These are phyloP conservation scores for Tonatia bakeri DNA, from an alignment of 2,113 vertebrate species.

Conservation along the genomic window DNA sequence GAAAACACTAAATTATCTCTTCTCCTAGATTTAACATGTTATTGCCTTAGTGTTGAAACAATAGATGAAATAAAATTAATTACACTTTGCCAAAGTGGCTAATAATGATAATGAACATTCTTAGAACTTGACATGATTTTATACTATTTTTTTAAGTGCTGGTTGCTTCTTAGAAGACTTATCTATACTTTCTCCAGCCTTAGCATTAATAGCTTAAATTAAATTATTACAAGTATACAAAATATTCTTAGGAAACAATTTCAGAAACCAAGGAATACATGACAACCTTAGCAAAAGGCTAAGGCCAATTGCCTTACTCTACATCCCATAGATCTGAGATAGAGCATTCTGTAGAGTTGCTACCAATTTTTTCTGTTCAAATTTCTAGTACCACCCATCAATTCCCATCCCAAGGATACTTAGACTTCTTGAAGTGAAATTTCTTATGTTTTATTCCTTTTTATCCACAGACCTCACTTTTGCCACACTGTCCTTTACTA, in stretches of 20 bases:
- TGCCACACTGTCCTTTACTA: not conserved
- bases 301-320: not conserved
- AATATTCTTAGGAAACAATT: constrained; percentile 21
- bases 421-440: not conserved
- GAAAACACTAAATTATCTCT: not conserved
- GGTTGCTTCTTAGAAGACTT: not conserved
- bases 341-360: not conserved
- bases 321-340: not conserved
- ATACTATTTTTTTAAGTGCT: not conserved
- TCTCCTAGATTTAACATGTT: constrained; percentile 3
- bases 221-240: not conserved
- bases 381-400: not conserved
- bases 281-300: not conserved
- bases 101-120: not conserved
- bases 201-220: not conserved
- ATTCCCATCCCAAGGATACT: not conserved
- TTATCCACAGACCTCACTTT: not conserved
- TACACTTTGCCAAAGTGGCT: not conserved
- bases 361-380: not conserved
- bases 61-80: constrained; percentile 34
- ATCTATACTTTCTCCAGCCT: not conserved
- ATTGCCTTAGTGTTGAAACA: not conserved
- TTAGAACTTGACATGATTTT: not conserved
- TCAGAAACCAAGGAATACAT: not conserved
- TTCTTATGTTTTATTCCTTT: not conserved